Base-by-base conservation (phyloP, 1,140 invertebrate genomes). In the Aphis gossypii region DNA sequence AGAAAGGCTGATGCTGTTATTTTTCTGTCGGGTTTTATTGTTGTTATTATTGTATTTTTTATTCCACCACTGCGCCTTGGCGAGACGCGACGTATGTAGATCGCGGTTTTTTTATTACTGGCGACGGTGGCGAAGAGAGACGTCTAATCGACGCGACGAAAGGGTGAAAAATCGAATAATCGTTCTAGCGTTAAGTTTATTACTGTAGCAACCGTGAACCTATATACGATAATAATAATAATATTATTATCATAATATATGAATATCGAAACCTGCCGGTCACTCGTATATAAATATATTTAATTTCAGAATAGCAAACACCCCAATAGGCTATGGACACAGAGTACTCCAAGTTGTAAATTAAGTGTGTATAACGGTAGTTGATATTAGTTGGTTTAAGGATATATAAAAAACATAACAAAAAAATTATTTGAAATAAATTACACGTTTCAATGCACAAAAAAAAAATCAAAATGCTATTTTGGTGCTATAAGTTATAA, bases 111-210 rank as follows among this genome's bases (percentile, higher is more conserved):
- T 51, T 48, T 48, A 46, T 88, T 46, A 0, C 18, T 2, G 46
- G 46, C n/a, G 46, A 48, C 46, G 46, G 21, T 44, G 23, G 14
- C 5, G 60, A 76, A n/a, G 30, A 18, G 30, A n/a, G 60, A 76
- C 30, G n/a, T 76, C 60, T 76, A 76, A 76, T 76, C 60, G 60
- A 76, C 60, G 30, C 60, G 60, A 76, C 60, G 30, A 5, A 76
- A 76, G 60, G 83, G 41, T 4, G 8, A 86, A 25, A 86, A 46
- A 86, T 83, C 35, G 82, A 86, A 86, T 41, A 44, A 25, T 41
- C 83, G 83, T 86, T 44, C 41, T 25, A 86, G 41, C 83, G 83
- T 86, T 86, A 83, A 76, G 60, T 68, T 68, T 68, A 68, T 6
- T 76, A 35, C n/a, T 76, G n/a, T 18, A 11, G 60, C 30, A 14